A percentile compares a stretch with the other conserved stretches of the same genome.
Conservation (phyloP, 2,113 vertebrate genomes). For the Ciconia stormi region DNA sequence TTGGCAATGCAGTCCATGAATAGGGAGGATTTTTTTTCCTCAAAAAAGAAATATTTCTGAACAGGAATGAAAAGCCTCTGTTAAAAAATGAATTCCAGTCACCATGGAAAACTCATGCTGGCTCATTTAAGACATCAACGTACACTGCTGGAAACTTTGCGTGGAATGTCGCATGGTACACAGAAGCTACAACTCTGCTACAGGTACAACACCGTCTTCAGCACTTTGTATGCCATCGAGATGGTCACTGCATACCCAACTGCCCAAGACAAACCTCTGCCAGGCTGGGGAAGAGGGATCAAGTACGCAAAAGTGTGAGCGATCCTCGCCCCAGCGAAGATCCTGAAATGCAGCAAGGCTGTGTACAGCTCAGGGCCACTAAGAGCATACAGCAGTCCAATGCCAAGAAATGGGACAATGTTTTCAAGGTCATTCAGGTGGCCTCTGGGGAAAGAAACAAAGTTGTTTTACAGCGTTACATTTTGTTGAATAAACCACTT, state of each 20-base stretch:
- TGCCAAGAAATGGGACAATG: conserved; percentile 84
- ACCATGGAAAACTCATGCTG: neutral
- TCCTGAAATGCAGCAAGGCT: conserved; percentile 86
- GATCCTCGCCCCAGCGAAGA: conserved; percentile 81
- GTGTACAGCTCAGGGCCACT: conserved; percentile 77
- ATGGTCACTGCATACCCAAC: conserved; percentile 75
- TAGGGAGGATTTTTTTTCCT: neutral
- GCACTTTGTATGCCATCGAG: conserved; percentile 83
- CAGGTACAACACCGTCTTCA: conserved; percentile 56
- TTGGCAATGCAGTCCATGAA: neutral
- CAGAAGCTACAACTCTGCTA: neutral
- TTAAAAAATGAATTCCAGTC: neutral
- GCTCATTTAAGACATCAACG: neutral
- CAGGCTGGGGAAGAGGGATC: conserved; percentile 82
- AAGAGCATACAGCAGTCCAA: conserved; percentile 87
- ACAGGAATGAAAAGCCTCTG: neutral
- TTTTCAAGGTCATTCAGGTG: conserved; percentile 96
- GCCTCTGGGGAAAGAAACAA: conserved; percentile 73
- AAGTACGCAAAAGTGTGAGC: conserved; percentile 84
- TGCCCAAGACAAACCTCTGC: conserved; percentile 77
- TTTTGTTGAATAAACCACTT: neutral
- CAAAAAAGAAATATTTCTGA: neutral
- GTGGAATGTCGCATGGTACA: neutral
- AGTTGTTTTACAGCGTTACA: neutral
- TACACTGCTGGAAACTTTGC: neutral